phyloP scores from a whole-genome alignment of 1,140 invertebrate genomes.

The Ridgeia piscesae region DNA sequence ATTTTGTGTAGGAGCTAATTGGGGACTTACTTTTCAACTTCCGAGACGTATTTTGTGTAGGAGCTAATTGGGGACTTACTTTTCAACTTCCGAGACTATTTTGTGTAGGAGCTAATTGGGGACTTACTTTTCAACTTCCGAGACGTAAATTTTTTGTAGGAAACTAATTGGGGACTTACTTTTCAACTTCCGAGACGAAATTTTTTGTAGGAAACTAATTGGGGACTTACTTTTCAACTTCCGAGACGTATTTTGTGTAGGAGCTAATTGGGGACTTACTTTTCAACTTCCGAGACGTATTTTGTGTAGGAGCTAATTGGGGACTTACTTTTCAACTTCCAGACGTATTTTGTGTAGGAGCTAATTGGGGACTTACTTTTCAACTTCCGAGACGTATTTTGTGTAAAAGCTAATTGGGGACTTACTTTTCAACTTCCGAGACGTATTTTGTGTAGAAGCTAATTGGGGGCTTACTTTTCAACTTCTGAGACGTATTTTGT shows the following conservation, averaged over 20 bases:
- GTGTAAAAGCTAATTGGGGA: not conserved
- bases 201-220: no score
- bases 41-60: slow-evolving; percentile 97
- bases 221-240: slow-evolving; percentile 65
- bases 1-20: slow-evolving; percentile 96
- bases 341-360: no score
- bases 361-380: slow-evolving; percentile 40
- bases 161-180: slow-evolving; percentile 34
- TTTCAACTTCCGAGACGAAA: no score
- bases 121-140: slow-evolving; percentile 67
- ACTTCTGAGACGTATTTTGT: no score
- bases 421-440: slow-evolving; percentile 69
- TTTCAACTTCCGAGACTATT: no score
- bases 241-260: no score
- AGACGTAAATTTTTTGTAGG: no score
- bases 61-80: slow-evolving; percentile 61
- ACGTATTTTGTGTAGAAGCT: no score
- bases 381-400: no score
- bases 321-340: slow-evolving; percentile 66
- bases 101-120: slow-evolving; percentile 4
- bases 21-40: no score
- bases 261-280: slow-evolving; percentile 34
- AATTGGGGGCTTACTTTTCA: slow-evolving; percentile 44
- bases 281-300: no score
- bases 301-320: slow-evolving; percentile 9